Percentiles rank a stretch among this genome's conserved stretches.
phyloP scores from a whole-genome alignment of 2,888 invertebrate genomes.

The Oxytorus armatus region DNA sequence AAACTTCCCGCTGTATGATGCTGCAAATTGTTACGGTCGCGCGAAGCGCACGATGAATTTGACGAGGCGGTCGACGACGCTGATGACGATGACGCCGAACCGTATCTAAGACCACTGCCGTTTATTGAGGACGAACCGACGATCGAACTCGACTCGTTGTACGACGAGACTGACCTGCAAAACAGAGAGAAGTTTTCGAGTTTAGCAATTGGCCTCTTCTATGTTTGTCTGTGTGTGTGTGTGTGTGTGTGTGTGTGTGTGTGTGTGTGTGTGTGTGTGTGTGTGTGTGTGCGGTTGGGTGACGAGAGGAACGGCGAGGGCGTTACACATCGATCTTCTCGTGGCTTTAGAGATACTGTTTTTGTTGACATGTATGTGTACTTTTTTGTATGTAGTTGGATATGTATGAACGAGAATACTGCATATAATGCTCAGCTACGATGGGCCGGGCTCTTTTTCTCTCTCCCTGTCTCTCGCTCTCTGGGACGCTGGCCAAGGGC shows the following conservation, averaged over 20 bases:
- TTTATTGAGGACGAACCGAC: conserved; percentile 58
- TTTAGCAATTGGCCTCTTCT: conserved; percentile 65
- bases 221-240: too few relatives aligned
- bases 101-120: conserved; percentile 65
- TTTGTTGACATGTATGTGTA: conserved; percentile 4
- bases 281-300: neutral
- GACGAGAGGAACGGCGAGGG: conserved; percentile 1
- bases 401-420: conserved; percentile 3
- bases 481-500: conserved; percentile 80
- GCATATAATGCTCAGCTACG: conserved; percentile 1
- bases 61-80: conserved; percentile 71
- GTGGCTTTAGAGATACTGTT: conserved; percentile 19
- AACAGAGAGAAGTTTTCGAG: conserved; percentile 52
- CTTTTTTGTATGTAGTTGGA: neutral
- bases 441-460: conserved; percentile 33
- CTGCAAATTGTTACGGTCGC: conserved; percentile 69
- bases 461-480: conserved; percentile 34
- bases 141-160: conserved; percentile 75
- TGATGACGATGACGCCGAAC: conserved; percentile 69
- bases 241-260: neutral
- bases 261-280: neutral
- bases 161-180: conserved; percentile 81
- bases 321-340: conserved; percentile 4
- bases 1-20: conserved; percentile 68
- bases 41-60: conserved; percentile 66